These are phyloP conservation scores for Columbina picui DNA, from an alignment of 2,113 vertebrate species.

Conservation along the genomic window DNA sequence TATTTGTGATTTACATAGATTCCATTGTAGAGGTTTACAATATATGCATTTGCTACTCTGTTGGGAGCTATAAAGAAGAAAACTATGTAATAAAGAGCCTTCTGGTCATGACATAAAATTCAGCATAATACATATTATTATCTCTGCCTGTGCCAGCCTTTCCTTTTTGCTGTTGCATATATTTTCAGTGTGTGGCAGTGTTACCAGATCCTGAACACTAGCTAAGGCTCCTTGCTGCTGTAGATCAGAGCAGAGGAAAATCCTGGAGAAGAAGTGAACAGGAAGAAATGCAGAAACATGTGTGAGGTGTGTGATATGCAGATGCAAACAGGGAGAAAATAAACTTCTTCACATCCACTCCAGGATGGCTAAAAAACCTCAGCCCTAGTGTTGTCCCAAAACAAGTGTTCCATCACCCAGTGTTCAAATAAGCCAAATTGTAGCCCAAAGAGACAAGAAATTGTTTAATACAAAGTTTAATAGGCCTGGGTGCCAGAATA, in stretches of 20 bases:
- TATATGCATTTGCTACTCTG: neutral
- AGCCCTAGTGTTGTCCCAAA: no score
- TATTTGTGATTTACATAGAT: constrained; percentile 26
- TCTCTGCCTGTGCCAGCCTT: neutral
- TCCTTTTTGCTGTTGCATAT: neutral
- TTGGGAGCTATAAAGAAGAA: constrained; percentile 41
- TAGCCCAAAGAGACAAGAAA: no score
- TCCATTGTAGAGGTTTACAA: neutral
- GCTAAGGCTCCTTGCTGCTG: neutral
- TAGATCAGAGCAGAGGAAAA: neutral
- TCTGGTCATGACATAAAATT: constrained; percentile 19
- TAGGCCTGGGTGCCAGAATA: no score
- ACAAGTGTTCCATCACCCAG: no score
- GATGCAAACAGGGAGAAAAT: neutral
- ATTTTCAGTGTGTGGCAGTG: neutral
- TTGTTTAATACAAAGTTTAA: no score
- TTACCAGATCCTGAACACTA: neutral
- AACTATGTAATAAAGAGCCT: neutral
- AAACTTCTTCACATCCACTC: neutral
- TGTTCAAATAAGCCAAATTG: no score
- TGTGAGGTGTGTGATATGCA: neutral
- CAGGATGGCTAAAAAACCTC: neutral
- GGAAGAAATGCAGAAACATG: neutral
- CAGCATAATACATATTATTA: neutral
- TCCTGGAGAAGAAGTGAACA: neutral